Evolutionary conservation across 1,140 invertebrate genomes (phyloP).

Genomic region (Phocides pigmalion): DNA sequence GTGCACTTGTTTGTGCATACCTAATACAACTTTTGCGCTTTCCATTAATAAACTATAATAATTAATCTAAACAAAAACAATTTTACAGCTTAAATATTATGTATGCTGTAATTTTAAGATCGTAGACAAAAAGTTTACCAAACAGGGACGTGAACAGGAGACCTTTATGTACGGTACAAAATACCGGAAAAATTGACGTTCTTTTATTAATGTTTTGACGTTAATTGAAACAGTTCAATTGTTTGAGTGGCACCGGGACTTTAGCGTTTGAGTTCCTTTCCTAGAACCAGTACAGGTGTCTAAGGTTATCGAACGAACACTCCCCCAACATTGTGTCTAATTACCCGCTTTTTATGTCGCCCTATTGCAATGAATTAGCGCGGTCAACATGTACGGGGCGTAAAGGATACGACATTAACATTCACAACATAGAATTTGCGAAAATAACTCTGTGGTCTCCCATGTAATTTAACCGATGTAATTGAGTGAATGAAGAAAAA

Average conservation of each 20-base stretch:
- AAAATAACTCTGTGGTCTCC: conserved; percentile 7
- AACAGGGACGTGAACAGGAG: neutral
- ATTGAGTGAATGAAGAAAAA: conserved; percentile 21
- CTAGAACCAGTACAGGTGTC: conserved; percentile 42
- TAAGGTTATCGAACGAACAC: conserved; percentile 19
- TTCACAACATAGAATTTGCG: conserved; percentile 18
- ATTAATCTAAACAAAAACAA: no score
- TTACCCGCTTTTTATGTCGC: conserved; percentile 6
- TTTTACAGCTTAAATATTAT: no score
- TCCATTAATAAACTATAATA: neutral
- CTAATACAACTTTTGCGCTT: neutral
- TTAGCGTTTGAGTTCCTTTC: conserved; percentile 34
- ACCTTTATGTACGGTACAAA: neutral
- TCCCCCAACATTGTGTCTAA: conserved; percentile 16
- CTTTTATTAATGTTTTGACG: conserved; percentile 34
- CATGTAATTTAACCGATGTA: conserved; percentile 15
- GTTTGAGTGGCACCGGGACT: conserved; percentile 31
- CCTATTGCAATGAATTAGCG: conserved; percentile 3
- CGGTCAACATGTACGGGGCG: conserved; percentile 2
- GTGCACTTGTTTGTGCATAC: conserved; percentile 19
- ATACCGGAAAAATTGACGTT: conserved; percentile 9
- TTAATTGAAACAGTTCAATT: conserved; percentile 42
- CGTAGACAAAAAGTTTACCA: no score
- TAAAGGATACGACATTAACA: conserved; percentile 14
- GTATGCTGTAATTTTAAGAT: no score